Evolutionary conservation across 1,140 invertebrate species (phyloP).

Genomic region (Heliconius hewitsoni): DNA sequence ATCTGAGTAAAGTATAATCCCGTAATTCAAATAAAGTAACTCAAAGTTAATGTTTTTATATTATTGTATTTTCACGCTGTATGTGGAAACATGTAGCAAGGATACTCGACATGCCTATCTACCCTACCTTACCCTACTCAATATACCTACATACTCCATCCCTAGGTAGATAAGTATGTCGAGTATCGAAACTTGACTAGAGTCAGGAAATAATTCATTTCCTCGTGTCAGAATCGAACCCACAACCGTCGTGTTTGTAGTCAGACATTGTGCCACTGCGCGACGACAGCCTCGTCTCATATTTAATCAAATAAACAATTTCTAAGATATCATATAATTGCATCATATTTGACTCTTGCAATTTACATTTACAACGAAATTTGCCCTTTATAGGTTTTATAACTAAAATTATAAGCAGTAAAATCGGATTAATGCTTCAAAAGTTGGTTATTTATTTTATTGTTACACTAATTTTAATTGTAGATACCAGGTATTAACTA

Average conservation of each 20-base stretch:
- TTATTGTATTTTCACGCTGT: no score
- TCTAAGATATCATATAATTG: background rate
- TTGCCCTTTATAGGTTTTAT: conserved; percentile 11
- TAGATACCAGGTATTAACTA: background rate
- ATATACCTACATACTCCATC: no score
- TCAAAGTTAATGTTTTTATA: no score
- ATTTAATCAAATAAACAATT: conserved; percentile 2
- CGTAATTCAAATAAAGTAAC: no score
- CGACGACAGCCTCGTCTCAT: background rate
- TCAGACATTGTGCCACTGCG: background rate
- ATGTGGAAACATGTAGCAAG: no score
- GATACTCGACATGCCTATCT: no score
- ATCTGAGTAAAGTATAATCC: no score
- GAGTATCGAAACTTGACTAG: no score
- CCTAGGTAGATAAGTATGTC: no score
- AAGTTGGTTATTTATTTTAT: conserved; percentile 23
- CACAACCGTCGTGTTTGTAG: background rate
- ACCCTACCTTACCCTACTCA: no score
- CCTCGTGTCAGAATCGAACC: background rate
- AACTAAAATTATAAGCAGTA: conserved; percentile 30
- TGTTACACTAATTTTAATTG: conserved; percentile 19
- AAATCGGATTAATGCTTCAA: conserved; percentile 15
- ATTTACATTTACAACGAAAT: conserved; percentile 12
- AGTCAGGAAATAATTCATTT: no score
- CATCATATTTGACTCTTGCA: background rate